Evolutionary conservation across 2,113 vertebrate species (phyloP).

Genomic region (Alosa alosa): DNA sequence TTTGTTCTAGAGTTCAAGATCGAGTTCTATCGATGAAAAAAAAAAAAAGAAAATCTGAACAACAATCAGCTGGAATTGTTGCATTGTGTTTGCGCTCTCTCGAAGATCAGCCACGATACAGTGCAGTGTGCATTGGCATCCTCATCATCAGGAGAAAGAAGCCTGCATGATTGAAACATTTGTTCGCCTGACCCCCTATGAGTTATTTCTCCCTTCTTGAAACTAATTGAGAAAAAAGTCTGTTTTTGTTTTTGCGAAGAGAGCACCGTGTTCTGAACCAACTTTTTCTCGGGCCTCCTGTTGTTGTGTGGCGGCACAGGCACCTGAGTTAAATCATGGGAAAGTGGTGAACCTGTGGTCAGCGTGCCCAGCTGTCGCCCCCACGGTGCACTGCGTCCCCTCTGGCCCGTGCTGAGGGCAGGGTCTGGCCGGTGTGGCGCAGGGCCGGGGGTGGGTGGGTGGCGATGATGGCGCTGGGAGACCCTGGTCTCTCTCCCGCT

Average conservation of each 20-base stretch:
- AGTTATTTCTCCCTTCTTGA: background rate
- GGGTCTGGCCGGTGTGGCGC: background rate
- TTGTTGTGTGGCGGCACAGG: background rate
- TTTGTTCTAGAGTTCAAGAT: constrained; percentile 19
- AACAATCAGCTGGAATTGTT: constrained; percentile 17
- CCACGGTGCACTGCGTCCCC: background rate
- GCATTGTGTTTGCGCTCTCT: background rate
- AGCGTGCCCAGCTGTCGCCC: background rate
- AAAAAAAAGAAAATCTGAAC: background rate
- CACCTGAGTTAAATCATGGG: background rate
- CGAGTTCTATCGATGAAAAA: constrained; percentile 3
- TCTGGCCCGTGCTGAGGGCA: background rate
- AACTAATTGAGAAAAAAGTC: background rate
- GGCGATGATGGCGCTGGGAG: background rate
- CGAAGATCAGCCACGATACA: background rate
- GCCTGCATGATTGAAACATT: background rate
- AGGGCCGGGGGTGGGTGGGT: background rate
- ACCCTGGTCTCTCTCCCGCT: background rate
- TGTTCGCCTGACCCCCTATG: background rate
- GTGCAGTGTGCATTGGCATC: background rate
- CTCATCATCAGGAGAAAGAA: background rate
- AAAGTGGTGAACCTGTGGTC: background rate
- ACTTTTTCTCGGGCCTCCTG: background rate
- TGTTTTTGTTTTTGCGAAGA: background rate
- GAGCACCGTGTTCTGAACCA: background rate